These are phyloP conservation scores for Schlechtendalia chinensis DNA, from an alignment of 1,140 invertebrate species.

Conservation along the genomic window DNA sequence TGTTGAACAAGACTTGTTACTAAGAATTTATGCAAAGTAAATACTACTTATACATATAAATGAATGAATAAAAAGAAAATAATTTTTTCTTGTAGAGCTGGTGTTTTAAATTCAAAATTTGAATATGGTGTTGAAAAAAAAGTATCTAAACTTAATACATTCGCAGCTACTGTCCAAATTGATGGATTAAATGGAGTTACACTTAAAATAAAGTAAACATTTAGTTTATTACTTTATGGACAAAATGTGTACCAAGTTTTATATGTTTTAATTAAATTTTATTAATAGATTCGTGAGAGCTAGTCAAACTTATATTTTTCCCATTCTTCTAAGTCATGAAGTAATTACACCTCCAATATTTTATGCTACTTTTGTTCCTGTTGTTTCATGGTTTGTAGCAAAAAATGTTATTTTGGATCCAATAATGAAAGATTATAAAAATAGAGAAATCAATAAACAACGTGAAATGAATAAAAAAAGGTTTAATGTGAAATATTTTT, in stretches of 20 bases:
- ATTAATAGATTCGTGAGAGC: slow-evolving; percentile 74
- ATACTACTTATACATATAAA: slow-evolving; percentile 53
- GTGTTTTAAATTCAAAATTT: slow-evolving; percentile 79
- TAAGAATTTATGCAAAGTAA: slow-evolving; percentile 77
- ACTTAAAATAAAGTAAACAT: slow-evolving; percentile 79
- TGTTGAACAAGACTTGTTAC: slow-evolving; percentile 71
- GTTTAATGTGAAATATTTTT: slow-evolving; percentile 54
- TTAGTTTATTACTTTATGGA: not conserved
- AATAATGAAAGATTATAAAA: slow-evolving; percentile 72
- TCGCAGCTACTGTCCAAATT: slow-evolving; percentile 79
- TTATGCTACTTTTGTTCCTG: slow-evolving; percentile 85
- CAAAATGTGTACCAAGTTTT: not conserved
- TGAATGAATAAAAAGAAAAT: not conserved
- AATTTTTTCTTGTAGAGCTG: slow-evolving; percentile 63
- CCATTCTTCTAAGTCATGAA: slow-evolving; percentile 87
- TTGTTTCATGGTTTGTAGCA: slow-evolving; percentile 75
- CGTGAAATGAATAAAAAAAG: slow-evolving; percentile 70
- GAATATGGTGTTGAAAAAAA: slow-evolving; percentile 93
- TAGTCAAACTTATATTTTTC: slow-evolving; percentile 84
- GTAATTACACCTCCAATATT: slow-evolving; percentile 84
- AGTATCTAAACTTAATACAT: slow-evolving; percentile 83
- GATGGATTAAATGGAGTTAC: slow-evolving; percentile 84
- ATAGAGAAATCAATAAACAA: slow-evolving; percentile 72
- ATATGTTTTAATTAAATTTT: not conserved
- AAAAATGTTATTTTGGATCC: slow-evolving; percentile 88